A percentile compares a stretch with the other conserved stretches of the same genome.
Conservation (phyloP, 2,113 vertebrate genomes). For the Gyps fulvus region DNA sequence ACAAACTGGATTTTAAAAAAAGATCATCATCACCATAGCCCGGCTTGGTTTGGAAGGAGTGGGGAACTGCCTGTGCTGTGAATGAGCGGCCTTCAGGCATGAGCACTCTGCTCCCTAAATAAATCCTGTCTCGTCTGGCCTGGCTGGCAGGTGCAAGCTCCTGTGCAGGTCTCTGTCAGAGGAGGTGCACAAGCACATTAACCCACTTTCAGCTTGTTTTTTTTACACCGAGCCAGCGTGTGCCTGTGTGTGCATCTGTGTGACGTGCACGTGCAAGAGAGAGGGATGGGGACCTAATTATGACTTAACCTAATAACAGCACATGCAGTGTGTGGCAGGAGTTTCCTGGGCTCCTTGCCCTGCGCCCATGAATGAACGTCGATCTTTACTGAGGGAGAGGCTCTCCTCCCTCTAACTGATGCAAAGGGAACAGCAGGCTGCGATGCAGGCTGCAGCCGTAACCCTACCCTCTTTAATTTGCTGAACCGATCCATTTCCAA, state of each 20-base stretch:
- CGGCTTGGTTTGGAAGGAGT: neutral
- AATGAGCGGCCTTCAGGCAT: neutral
- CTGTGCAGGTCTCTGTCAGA: neutral
- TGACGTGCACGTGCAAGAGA: rapidly evolving
- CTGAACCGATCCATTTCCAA: neutral
- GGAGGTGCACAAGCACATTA: neutral
- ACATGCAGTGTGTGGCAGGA: rapidly evolving
- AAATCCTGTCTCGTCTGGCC: neutral
- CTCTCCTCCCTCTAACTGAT: neutral
- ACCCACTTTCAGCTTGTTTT: neutral
- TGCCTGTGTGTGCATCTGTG: neutral
- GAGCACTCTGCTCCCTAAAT: neutral
- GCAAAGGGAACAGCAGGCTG: neutral
- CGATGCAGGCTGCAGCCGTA: neutral
- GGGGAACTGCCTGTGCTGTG: neutral
- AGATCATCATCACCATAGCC: rapidly evolving
- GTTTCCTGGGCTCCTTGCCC: neutral
- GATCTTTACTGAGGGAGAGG: neutral
- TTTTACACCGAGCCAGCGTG: neutral
- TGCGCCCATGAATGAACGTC: neutral
- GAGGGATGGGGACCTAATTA: neutral
- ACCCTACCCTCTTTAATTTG: neutral
- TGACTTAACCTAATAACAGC: neutral
- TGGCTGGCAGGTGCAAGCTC: rapidly evolving
- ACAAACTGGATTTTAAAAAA: neutral